phyloP scores from a whole-genome alignment of 2,888 invertebrate species.

The Anorthoa munda region DNA sequence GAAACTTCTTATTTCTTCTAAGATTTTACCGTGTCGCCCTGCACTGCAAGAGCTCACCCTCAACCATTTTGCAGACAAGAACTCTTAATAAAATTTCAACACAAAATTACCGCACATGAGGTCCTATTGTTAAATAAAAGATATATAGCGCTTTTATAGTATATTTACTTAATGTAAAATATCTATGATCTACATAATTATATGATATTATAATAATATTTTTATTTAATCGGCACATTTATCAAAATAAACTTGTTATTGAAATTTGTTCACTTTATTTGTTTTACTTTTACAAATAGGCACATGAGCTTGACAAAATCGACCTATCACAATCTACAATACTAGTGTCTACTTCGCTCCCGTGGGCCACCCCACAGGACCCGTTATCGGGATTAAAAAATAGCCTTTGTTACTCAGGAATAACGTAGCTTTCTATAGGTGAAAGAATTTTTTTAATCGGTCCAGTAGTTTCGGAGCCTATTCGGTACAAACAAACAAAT shows the following conservation, averaged over 20 bases:
- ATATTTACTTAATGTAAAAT: slow-evolving; percentile 74
- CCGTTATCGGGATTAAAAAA: no score
- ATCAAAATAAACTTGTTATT: slow-evolving; percentile 89
- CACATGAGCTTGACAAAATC: slow-evolving; percentile 19
- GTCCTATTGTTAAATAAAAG: slow-evolving; percentile 62
- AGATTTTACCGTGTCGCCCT: background rate
- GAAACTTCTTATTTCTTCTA: background rate
- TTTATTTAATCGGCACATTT: slow-evolving; percentile 84
- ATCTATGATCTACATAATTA: slow-evolving; percentile 76
- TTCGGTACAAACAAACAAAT: no score
- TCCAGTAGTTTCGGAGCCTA: no score
- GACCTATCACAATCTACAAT: slow-evolving; percentile 10
- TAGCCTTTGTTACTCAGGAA: no score
- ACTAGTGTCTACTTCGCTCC: no score
- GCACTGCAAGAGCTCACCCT: background rate
- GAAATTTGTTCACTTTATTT: slow-evolving; percentile 83
- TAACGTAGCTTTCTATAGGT: no score
- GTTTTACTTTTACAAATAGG: slow-evolving; percentile 64
- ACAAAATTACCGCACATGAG: slow-evolving; percentile 58
- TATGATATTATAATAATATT: slow-evolving; percentile 74
- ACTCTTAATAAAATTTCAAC: background rate
- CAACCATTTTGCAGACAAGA: background rate
- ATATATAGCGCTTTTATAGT: slow-evolving; percentile 79
- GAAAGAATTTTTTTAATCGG: no score
- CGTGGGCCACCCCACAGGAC: no score